Evolutionary conservation across 2,888 invertebrate genomes (phyloP), one percentile per base, ranked within the genome.

Genomic region (Brachyptera risi): DNA sequence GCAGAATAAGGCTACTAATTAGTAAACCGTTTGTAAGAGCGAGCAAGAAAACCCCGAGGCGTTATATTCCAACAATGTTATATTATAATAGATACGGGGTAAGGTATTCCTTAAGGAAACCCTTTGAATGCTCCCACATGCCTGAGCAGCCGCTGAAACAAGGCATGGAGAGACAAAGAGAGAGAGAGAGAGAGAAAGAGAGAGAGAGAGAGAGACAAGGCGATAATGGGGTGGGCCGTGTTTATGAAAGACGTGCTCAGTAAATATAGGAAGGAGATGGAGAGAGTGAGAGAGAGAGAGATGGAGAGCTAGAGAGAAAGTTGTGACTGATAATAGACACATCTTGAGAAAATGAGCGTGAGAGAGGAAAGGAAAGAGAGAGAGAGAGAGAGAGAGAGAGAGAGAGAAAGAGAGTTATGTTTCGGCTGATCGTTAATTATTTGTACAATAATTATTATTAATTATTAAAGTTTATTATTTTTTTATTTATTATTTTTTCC

Each of bases 1-100:
- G 66, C 56, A 63, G 66, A 66, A 66, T 66, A 66, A 63, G 62
- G 65, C 59, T 63, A 64, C 66, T 66, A 67, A 67, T 67, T 67
- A 67, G 66, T 63, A 54, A 49, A n/a, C n/a, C 57, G 21, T 56
- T 27, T 17, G 56, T 35, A 7, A 50, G 51, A 31, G 50, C 42
- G 26, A 47, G 62, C 54, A 58, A 38, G 51, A 54, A 37, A 23
- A 38, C 21, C 50, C 17, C 42, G 62, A 47, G 58, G 50, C 38
- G 40, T 26, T 27, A 49, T 21, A 17, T 19, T 51, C 51, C n/a
- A 61, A 59, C 59, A 61, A 59, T 59, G 59, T 61, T 51, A 44
- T 51, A 59, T 51, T 59, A 62, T 61, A 59, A 61, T 47, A 49
- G 61, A 49, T 49, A 21, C 31, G 44, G 19, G 24, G 47, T 17